Evolutionary conservation across 2,888 invertebrate genomes (phyloP).

Genomic region (Heliconius sara): DNA sequence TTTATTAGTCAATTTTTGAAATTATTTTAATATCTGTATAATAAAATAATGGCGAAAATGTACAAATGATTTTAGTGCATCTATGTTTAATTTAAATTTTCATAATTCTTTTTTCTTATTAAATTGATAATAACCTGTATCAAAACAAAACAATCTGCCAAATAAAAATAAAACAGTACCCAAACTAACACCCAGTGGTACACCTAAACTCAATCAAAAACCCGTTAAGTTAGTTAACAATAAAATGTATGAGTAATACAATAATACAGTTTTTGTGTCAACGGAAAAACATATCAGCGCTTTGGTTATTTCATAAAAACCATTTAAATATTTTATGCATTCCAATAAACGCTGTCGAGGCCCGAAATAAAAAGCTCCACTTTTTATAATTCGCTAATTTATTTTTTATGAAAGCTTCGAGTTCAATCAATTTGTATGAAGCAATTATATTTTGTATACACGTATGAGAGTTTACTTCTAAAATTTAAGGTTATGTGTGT

Average conservation of each 20-base stretch:
- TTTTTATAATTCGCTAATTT: conserved; percentile 34
- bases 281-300: conserved; percentile 26
- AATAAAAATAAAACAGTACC: neutral
- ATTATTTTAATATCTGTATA: too few relatives aligned
- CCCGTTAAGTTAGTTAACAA: conserved; percentile 20
- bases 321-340: conserved; percentile 39
- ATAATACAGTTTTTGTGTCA: conserved; percentile 26
- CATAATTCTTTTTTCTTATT: neutral
- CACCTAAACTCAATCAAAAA: conserved; percentile 23
- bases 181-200: conserved; percentile 5
- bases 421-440: conserved; percentile 4
- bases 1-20: too few relatives aligned
- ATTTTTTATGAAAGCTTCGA: conserved; percentile 24
- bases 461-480: neutral
- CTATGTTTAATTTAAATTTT: too few relatives aligned
- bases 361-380: conserved; percentile 39
- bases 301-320: conserved; percentile 34
- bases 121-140: neutral
- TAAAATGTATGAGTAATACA: conserved; percentile 15
- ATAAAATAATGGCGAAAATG: too few relatives aligned
- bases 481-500: neutral
- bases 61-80: too few relatives aligned
- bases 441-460: conserved; percentile 13
- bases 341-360: conserved; percentile 39
- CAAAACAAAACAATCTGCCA: neutral